Percentiles rank a stretch among this genome's conserved stretches.
phyloP scores from a whole-genome alignment of 1,140 invertebrate genomes.

The Bilobella aurantiaca region DNA sequence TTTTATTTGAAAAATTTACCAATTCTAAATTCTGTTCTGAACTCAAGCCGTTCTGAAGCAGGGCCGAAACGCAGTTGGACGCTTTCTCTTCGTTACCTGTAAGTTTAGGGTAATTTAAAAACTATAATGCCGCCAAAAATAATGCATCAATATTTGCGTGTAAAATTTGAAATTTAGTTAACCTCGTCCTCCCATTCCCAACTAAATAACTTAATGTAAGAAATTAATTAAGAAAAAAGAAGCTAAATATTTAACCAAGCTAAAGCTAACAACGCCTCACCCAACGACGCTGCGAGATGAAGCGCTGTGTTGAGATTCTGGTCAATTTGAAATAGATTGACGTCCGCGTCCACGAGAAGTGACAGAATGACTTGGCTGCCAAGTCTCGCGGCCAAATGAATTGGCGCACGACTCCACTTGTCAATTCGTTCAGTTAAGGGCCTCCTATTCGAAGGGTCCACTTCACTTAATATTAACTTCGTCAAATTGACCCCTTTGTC shows the following conservation, averaged over 20 bases:
- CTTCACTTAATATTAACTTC: neutral
- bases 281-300: conserved; percentile 2
- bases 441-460: neutral
- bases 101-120: neutral
- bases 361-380: neutral
- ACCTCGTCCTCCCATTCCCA: too few relatives aligned
- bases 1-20: conserved; percentile 6
- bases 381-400: conserved; percentile 2
- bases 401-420: conserved; percentile 2
- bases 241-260: neutral
- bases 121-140: too few relatives aligned
- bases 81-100: conserved; percentile 10
- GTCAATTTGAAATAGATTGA: conserved; percentile 8
- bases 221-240: too few relatives aligned
- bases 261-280: neutral
- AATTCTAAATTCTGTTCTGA: neutral
- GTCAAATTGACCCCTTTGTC: neutral
- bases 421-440: neutral
- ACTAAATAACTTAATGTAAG: too few relatives aligned
- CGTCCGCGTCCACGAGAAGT: neutral
- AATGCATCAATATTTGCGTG: too few relatives aligned
- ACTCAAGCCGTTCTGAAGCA: neutral
- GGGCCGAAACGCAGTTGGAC: neutral
- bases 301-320: neutral
- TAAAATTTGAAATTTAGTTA: too few relatives aligned